Evolutionary conservation across 2,888 invertebrate species (phyloP), one percentile per base, ranked within the genome.

Genomic region (Selenia dentaria): DNA sequence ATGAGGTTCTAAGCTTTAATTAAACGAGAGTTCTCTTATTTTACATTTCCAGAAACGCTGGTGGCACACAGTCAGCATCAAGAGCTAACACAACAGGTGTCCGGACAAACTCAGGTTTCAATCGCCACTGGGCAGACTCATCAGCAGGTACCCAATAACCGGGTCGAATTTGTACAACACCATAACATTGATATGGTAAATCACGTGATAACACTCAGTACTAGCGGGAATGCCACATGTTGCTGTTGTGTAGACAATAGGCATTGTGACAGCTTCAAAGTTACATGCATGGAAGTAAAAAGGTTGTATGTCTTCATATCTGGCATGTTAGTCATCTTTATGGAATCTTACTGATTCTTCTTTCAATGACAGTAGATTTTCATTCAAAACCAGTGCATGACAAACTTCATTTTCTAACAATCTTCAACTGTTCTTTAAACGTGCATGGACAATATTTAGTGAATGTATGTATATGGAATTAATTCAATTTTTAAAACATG

Each of bases 181-280:
- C 91, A 91, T 89, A 89, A 82, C 83, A 85, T 88, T 81, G 89
- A 90, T 85, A 88, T 90, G 90, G 90, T 90, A 90, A 89, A 85
- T 87, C 73, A 81, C 43, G 76, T 81, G 83, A 79, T 83, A 82
- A 86, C 77, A 79, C 68, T 72, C 70, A 59, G 57, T 87, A 78
- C 61, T 84, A 78, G 81, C 80, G 56, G 78, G 88, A 86, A 86
- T 88, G 87, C 67, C 59, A 65, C 69, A 64, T 63, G 54, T 67
- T 58, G 78, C 79, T 83, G 70, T 65, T 65, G 66, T 81, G 65
- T 81, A 83, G 76, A 49, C 18, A 36, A 48, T 40, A 51, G 51
- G 48, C 49, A 48, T 47, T 53, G 53, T 33, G 29, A 49, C 37
- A 35, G 40, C 9, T 44, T 48, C 10, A 46, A 52, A 46, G 37